Conservation (phyloP, 1,140 invertebrate species). For the Drosophila micromelanica region DNA sequence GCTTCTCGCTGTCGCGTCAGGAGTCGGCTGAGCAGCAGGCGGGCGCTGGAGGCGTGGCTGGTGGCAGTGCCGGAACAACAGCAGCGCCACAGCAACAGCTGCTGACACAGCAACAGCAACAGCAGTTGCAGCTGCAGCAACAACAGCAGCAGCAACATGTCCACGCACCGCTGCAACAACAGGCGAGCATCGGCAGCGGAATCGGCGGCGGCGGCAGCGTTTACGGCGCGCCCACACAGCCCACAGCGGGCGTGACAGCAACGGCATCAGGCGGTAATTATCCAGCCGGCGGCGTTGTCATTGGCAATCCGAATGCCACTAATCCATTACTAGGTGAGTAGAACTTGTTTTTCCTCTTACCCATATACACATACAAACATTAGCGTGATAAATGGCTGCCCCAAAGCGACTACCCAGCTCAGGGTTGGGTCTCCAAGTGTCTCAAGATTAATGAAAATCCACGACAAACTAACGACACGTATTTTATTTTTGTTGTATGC, state of each 20-base stretch:
- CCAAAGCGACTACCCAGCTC: background rate
- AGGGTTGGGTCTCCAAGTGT: slow-evolving; percentile 21
- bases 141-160: slow-evolving; percentile 52
- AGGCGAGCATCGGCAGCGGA: slow-evolving; percentile 64
- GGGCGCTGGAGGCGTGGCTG: slow-evolving; percentile 32
- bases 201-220: slow-evolving; percentile 38
- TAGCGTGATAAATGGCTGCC: slow-evolving; percentile 39
- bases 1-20: slow-evolving; percentile 90
- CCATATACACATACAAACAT: slow-evolving; percentile 6
- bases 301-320: slow-evolving; percentile 79
- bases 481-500: slow-evolving; percentile 32
- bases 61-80: slow-evolving; percentile 1
- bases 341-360: background rate
- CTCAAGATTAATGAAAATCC: slow-evolving; percentile 49
- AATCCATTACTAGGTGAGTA: slow-evolving; percentile 82
- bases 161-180: slow-evolving; percentile 64
- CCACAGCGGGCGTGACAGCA: slow-evolving; percentile 49
- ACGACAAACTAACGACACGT: slow-evolving; percentile 33
- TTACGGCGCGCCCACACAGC: slow-evolving; percentile 61
- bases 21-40: slow-evolving; percentile 84
- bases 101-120: slow-evolving; percentile 18
- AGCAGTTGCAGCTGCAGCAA: slow-evolving; percentile 38
- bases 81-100: slow-evolving; percentile 18
- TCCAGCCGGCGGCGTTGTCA: slow-evolving; percentile 74
- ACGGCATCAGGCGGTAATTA: slow-evolving; percentile 57